Evolutionary conservation across 35 echinoderm and acorn worm genomes (phyloP).

Genomic region (Amphiura filiformis): DNA sequence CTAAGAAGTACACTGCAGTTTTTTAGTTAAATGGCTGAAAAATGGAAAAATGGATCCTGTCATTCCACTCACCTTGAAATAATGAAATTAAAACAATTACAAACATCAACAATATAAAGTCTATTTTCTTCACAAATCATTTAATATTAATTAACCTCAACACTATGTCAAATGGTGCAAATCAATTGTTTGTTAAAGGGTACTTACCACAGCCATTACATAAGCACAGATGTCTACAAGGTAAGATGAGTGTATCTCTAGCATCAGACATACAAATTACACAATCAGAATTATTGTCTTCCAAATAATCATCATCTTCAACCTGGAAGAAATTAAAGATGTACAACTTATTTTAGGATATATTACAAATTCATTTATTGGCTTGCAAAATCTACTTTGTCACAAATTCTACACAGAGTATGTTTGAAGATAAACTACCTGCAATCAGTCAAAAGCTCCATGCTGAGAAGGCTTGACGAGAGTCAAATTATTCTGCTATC

Average conservation of each 20-base stretch:
- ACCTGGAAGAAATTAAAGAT: slow-evolving; percentile 8
- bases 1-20: too few species aligned
- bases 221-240: slow-evolving; percentile 94
- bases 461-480: background rate
- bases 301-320: slow-evolving; percentile 65
- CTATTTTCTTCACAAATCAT: too few species aligned
- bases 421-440: background rate
- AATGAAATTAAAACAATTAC: too few species aligned
- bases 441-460: background rate
- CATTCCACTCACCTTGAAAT: too few species aligned
- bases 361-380: background rate
- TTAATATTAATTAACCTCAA: too few species aligned
- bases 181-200: too few species aligned
- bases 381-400: background rate
- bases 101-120: too few species aligned
- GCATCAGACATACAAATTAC: slow-evolving; percentile 98
- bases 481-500: background rate
- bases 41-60: too few species aligned
- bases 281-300: slow-evolving; percentile 91
- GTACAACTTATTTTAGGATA: background rate
- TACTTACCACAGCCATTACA: slow-evolving; percentile 89
- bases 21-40: too few species aligned
- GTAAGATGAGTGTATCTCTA: slow-evolving; percentile 93
- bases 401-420: too few species aligned
- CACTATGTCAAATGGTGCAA: too few species aligned